These are phyloP conservation scores for Lanius collurio DNA, from an alignment of 2,113 vertebrate genomes.

Conservation along the genomic window DNA sequence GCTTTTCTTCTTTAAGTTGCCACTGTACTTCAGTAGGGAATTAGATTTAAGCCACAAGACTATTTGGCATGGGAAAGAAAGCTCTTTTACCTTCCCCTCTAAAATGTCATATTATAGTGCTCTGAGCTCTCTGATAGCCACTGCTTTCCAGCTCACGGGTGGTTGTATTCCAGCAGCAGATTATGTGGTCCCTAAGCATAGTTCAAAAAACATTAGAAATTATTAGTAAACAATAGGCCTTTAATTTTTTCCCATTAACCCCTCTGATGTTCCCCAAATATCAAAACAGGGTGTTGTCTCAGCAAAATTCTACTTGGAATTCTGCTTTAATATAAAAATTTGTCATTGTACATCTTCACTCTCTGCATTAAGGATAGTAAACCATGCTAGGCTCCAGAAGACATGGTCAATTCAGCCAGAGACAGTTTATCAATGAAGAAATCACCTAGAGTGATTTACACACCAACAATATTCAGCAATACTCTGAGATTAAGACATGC, in stretches of 20 bases:
- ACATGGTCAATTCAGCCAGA: background rate
- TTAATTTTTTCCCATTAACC: background rate
- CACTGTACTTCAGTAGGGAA: background rate
- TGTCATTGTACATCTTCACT: background rate
- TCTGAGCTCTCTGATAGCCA: background rate
- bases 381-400: background rate
- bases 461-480: background rate
- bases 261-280: background rate
- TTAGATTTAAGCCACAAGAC: background rate
- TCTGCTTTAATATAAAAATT: background rate
- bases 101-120: background rate
- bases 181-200: background rate
- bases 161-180: background rate
- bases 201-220: background rate
- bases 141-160: background rate
- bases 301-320: background rate
- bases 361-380: background rate
- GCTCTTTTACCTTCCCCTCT: background rate
- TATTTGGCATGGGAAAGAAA: background rate
- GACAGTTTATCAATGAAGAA: background rate
- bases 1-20: background rate
- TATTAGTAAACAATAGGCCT: background rate
- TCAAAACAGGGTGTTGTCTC: background rate
- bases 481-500: background rate
- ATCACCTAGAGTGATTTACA: background rate